Evolutionary conservation across 2,888 invertebrate species (phyloP), one percentile per base, ranked within the genome.

Genomic region (Drosophila anomalipes): DNA sequence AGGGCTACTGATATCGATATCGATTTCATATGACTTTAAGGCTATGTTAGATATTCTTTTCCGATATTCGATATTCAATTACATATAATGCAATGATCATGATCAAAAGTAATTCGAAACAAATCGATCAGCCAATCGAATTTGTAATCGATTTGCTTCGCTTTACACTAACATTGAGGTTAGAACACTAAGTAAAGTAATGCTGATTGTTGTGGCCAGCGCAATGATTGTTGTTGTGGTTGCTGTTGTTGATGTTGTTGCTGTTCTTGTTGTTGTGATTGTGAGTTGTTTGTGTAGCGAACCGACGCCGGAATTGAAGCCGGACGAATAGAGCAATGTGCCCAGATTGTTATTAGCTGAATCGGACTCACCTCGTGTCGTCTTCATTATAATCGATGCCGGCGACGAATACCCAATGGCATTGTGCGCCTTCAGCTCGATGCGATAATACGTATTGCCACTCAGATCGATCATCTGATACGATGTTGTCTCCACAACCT

Each of bases 351-450:
- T 93, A 92, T 91, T 93, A 93, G 91, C 92, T 78, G 93, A 92
- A 92, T 93, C 92, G 91, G 94, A 95, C 97, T 97, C 96, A 97
- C 98, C 97, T 95, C 96, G 95, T 91, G 97, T 96, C 79, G 98
- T 98, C 94, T 96, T 97, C 93, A 98, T 95, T 92, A 96, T 95
- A 83, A 97, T 95, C 91, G 96, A 95, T 51, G 96, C 96, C 1
- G 97, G 96, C 71, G 95, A 94, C 89, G 98, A 97, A 93, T 94
- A 96, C 68, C 98, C 98, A 77, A 98, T 96, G 32, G 95, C 94
- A 93, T 99, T 99, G 93, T 96, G 97, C 53, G 98, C 98, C 82
- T 95, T 95, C 68, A 98, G 94, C 91, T 97, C 97, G 90, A 98
- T 96, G 91, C 95, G 95, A 94, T 99, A 98, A 81, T 95, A 95